Evolutionary conservation across 2,888 invertebrate genomes (phyloP), one percentile per base, ranked within the genome.

Genomic region (Miltochrista miniata): DNA sequence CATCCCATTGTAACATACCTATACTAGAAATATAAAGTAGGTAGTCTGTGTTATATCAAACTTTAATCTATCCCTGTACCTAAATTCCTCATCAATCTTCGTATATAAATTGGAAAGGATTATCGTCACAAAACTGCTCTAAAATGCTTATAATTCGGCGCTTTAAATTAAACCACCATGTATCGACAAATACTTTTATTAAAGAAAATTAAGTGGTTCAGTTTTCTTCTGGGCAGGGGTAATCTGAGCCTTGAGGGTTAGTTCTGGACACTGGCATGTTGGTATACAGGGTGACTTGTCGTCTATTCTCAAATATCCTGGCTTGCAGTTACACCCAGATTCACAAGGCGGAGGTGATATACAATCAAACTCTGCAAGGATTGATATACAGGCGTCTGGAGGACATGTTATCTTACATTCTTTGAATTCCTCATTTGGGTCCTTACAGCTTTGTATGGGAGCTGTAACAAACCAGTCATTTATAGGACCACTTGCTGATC

Each of bases 371-470:
- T 3, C 13, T 24, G 43, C 37, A n/a, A 43, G n/a, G 1, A 48
- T 33, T 14, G 48, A 43, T 1, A 43, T 3, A n/a, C 48, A 48
- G 9, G 18, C 14, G 7, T 48, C 43, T 7, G 48, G 48, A 9
- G 43, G 48, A 13, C 48, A 48, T 1, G 13, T 31, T 38, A n/a
- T 33, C 18, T 43, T 48, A 34, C 54, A 57, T 29, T 41, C 37
- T 13, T 43, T 57, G 36, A 54, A 41, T 8, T 54, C 48, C 50
- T 60, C 60, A 7, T 60, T 57, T 41, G 49, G 24, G 0, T 36
- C 59, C 2, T 43, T 8, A 33, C 60, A 60, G 15, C 14, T 51
- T 12, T 42, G 7, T 15, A 14, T 7, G 2, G 39, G n/a, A n/a
- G 15, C 41, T 42, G 15, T 15, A 15, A 42, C 31, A 31, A 31